Evolutionary conservation across 2,888 invertebrate species (phyloP), one percentile per base, ranked within the genome.

Genomic region (Plagiodera versicolora): DNA sequence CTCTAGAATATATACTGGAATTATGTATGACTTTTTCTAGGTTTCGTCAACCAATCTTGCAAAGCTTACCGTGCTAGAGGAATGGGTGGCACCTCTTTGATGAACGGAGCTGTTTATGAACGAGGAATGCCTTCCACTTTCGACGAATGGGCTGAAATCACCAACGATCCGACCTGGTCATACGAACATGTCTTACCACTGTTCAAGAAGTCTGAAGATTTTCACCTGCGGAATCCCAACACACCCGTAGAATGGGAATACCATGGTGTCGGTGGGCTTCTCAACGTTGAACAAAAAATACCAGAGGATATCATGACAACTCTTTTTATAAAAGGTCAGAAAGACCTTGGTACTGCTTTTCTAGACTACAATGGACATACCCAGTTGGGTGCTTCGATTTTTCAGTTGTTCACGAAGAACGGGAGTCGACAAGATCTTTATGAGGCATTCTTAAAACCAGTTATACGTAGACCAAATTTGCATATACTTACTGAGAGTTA

Each of bases 131-230:
- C 49, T 17, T 16, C 5, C 6, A 17, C 17, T 6, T 49, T 49
- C 30, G 10, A 49, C 11, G 30, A 49, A 20, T 49, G 49, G 49
- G 49, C 28, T 11, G 10, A 17, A 9, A 49, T 28, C 14, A 24
- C 28, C 28, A 28, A 49, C 28, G 49, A 49, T 16, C 49, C 49
- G 10, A 14, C 14, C 28, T 49, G 49, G 49, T 28, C 49, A 1
- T 49, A 24, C 49, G 17, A 28, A 5, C 0, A 49, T 2, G 16
- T 49, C 14, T 14, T 49, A 30, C 49, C 49, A 10, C 9, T 49
- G 5, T 49, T 49, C 49, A 49, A 49, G 30, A 28, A 18, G 28
- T 46, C 46, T 1, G 46, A 49, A 49, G 28, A 49, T 14, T 49
- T 49, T 16, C 49, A 49, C 9, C 20, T 4, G 1, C 28, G 17